Base-by-base conservation (phyloP, 1,140 invertebrate genomes). In the Pinna nobilis region DNA sequence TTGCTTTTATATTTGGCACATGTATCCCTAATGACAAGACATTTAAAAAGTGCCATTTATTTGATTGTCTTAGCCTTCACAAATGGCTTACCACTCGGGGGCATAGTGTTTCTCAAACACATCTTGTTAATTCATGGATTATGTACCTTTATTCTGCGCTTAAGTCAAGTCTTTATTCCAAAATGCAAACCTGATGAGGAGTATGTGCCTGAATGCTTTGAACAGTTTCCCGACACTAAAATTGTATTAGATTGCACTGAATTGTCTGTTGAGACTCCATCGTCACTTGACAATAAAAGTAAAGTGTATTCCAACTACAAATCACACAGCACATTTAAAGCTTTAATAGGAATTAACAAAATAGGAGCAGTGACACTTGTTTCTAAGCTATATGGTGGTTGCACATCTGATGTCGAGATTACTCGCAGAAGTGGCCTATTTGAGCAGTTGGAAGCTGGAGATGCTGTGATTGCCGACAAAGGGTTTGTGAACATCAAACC, bases 231-330 rank as follows among this genome's bases (percentile, higher is more conserved):
- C 23, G 71, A 74, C 33, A 78, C 67, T 7, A 65, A 63, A 32
- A 68, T 78, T 57, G 25, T 78, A 20, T 33, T 74, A 3, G 71
- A 78, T 41, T 78, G 73, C 37, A 75, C 77, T 55, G 73, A 78
- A 59, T 39, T 75, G n/a, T 78, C 72, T 57, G 55, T 79, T 25
- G 53, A 79, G 30, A 79, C 61, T n/a, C 73, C 70, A 55, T 76
- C 69, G 3, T 68, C 77, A 0, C 23, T 79, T 13, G 39, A 79
- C 33, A 76, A 69, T 32, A 55, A 72, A 57, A 47, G 25, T 1
- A 30, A 47, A 23, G 69, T 69, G 1, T 79, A 68, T 57, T 79
- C 73, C 15, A 57, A 51, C 28, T 79, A 79, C 49, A 73, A 77
- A 50, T 68, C 49, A 9, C 70, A 73, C 44, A 73, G 73, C 28